Base-by-base conservation (phyloP, 2,797 vertebrate genomes). In the Mormyrus proboscirostris region DNA sequence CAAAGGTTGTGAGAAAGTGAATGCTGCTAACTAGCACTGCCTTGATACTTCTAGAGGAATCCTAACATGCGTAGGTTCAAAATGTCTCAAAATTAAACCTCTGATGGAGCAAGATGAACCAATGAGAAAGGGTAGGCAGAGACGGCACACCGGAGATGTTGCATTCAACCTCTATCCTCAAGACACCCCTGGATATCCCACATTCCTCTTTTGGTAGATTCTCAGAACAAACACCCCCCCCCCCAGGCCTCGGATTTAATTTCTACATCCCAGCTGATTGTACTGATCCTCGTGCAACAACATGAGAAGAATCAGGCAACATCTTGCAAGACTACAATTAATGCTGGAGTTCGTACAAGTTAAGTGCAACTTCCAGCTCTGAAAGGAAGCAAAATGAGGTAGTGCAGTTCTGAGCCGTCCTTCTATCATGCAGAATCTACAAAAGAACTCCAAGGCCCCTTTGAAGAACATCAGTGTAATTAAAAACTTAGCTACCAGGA, bases 121-220 rank as follows among this genome's bases (percentile, higher is more conserved):
- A 22, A 25, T 33, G 90, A 16, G 87, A 88, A 92, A 93, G 90
- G 33, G 22, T 22, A 41, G n/a, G 22, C 57, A 47, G 16, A 69
- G 16, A 88, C 57, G 25, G 19, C n/a, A 50, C 38, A 1, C 14
- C 14, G 16, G 38, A 79, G 73, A 79, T 7, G 38, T 16, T 14
- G 73, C 33, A 53, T 85, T 29, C 73, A 19, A 79, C 14, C 33
- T 53, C 83, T 49, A n/a, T 14, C 83, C 4, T 25, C 47, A 85
- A 85, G 49, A 50, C 47, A 51, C 16, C 38, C 83, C 22, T 8
- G 14, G 14, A 85, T 25, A 51, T 50, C n/a, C 10, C 49, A 49
- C 44, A 50, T 53, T 50, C 14, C 22, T 85, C 19, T 51, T 25
- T 25, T 49, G 53, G 49, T 29, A 85, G 49, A 50, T 50, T 22